Evolutionary conservation across 2,113 vertebrate genomes (phyloP), one percentile per base, ranked within the genome.

Genomic region (Epinephelus moara): DNA sequence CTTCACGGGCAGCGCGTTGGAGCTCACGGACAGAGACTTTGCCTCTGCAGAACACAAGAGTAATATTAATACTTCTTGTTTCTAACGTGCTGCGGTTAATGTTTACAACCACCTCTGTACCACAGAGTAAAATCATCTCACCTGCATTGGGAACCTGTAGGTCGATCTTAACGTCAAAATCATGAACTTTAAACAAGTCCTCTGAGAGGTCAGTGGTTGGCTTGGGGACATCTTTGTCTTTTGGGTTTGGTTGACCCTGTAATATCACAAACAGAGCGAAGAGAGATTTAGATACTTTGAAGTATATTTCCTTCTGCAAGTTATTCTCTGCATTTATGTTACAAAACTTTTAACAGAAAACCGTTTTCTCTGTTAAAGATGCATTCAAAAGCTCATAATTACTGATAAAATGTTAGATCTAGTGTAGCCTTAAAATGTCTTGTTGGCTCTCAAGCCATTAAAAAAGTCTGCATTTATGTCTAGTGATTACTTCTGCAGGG

Each of bases 111-210:
- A 55, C 10, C 27, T 18, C 56, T 25, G 27, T 42, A 11, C 23
- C 15, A 11, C 27, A 56, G 27, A 18, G 0, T n/a, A 18, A 55
- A 9, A 74, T 0, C 13, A 25, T 86, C 96, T 75, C 79, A 99
- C 98, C 98, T 96, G 98, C 97, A 85, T 97, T 99, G 67, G 98
- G 98, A 94, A 99, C 98, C 92, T 99, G 98, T 62, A 99, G 95
- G 94, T 99, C 98, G 81, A 99, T 99, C 92, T 99, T 99, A 68
- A 99, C 98, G 82, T 99, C 98, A 73, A 99, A 99, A 88, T 99
- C 98, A 10, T 99, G 98, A 72, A 99, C 98, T 97, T 99, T 99
- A 93, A 99, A 99, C 78, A 99, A 95, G 87, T 99, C 98, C 94
- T 99, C 98, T 14, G 98, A 99, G 93, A 99, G 97, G 94, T 99